Conservation (phyloP, 1,140 invertebrate genomes). For the Bombus confusus region DNA sequence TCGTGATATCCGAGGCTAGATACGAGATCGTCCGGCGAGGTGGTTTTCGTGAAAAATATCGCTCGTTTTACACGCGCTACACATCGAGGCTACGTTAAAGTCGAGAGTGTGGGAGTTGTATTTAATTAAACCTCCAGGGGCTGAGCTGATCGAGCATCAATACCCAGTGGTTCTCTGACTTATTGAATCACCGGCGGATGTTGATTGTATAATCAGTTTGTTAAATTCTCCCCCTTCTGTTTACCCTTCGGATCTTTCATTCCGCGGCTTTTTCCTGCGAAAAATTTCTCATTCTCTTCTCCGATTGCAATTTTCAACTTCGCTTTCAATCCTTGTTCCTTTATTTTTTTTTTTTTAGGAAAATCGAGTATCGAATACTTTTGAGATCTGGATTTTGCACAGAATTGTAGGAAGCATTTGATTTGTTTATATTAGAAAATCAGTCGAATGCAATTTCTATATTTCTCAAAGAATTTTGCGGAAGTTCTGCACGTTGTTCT, state of each 20-base stretch:
- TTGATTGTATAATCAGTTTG: slow-evolving; percentile 51
- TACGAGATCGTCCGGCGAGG: slow-evolving; percentile 68
- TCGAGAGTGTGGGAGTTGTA: slow-evolving; percentile 71
- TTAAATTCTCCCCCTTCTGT: slow-evolving; percentile 31
- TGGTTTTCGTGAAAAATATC: slow-evolving; percentile 76
- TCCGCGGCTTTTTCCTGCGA: neutral
- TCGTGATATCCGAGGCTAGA: slow-evolving; percentile 45
- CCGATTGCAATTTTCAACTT: no score
- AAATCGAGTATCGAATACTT: no score
- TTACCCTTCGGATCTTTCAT: neutral
- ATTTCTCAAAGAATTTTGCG: no score
- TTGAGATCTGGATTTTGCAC: no score
- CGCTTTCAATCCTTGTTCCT: no score
- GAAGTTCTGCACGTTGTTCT: no score
- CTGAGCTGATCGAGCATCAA: slow-evolving; percentile 80
- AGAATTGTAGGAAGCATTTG: no score
- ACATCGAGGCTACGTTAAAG: slow-evolving; percentile 40
- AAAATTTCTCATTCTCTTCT: neutral
- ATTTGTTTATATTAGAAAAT: no score
- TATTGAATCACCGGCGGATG: slow-evolving; percentile 44
- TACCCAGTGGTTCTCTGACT: slow-evolving; percentile 78
- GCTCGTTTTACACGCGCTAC: slow-evolving; percentile 67
- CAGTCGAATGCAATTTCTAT: no score
- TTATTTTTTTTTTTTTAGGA: no score
- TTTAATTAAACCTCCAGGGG: slow-evolving; percentile 82